Percentiles rank a stretch among this genome's conserved stretches.
phyloP scores from a whole-genome alignment of 2,888 invertebrate genomes.

The Drosophila melanosoma region DNA sequence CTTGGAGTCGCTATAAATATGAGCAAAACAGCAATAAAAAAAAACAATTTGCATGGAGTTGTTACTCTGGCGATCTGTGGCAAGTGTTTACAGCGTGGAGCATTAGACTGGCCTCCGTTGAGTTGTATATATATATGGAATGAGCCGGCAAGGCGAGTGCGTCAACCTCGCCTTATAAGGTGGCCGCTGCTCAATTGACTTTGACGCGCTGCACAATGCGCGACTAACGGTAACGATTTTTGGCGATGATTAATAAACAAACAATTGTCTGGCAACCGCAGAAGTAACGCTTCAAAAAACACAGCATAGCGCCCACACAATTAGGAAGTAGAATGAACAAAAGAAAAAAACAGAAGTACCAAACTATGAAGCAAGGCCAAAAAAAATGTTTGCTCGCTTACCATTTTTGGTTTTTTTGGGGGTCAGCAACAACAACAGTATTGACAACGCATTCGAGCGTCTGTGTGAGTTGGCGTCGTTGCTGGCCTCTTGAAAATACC shows the following conservation, averaged over 20 bases:
- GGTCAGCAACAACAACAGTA: conserved; percentile 45
- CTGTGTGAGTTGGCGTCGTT: conserved; percentile 37
- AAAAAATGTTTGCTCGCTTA: conserved; percentile 50
- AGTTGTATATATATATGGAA: conserved; percentile 14
- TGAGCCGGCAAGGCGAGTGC: conserved; percentile 58
- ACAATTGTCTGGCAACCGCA: conserved; percentile 48
- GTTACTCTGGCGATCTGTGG: conserved; percentile 14
- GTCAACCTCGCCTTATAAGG: conserved; percentile 70
- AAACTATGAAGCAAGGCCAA: conserved; percentile 45
- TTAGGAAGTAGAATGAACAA: conserved; percentile 63
- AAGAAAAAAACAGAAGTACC: conserved; percentile 16
- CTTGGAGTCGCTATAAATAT: conserved; percentile 35
- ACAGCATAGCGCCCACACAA: conserved; percentile 69
- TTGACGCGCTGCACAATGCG: conserved; percentile 48
- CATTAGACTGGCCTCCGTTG: conserved; percentile 41
- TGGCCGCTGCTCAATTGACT: conserved; percentile 47
- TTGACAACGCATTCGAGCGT: conserved; percentile 29
- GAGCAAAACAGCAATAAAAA: not conserved
- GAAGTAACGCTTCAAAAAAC: conserved; percentile 66
- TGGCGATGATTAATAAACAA: conserved; percentile 68
- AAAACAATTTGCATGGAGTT: conserved; percentile 46
- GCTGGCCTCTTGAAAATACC: conserved; percentile 39
- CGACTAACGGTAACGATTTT: conserved; percentile 47
- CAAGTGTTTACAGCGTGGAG: conserved; percentile 41
- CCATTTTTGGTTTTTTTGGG: conserved; percentile 41